These are phyloP conservation scores for Aradophagus sp. DNA, from an alignment of 1,140 invertebrate species.

Conservation along the genomic window DNA sequence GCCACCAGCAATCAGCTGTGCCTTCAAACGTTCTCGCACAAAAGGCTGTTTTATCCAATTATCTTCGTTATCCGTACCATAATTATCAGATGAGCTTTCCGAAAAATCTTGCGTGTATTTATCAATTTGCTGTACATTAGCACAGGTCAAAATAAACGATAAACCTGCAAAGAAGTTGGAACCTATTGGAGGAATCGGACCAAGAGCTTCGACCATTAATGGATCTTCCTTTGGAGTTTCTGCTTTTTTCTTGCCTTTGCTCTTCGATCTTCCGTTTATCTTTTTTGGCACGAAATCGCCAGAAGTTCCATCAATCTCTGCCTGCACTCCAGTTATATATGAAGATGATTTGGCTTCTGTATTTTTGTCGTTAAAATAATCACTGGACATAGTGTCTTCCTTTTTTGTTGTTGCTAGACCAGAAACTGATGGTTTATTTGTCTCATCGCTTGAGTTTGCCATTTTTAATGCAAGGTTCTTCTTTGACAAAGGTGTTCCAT, in stretches of 20 bases:
- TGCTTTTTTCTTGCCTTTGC: slow-evolving; percentile 59
- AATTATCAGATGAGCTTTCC: slow-evolving; percentile 49
- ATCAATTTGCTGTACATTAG: slow-evolving; percentile 62
- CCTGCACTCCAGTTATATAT: slow-evolving; percentile 72
- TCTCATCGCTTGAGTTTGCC: background rate
- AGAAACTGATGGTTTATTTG: slow-evolving; percentile 50
- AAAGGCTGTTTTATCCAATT: slow-evolving; percentile 75
- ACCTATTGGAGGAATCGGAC: slow-evolving; percentile 74
- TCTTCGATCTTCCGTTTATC: slow-evolving; percentile 43
- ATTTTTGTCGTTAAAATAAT: background rate
- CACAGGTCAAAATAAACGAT: slow-evolving; percentile 77
- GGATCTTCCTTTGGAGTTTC: slow-evolving; percentile 60
- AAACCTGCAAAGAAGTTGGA: slow-evolving; percentile 75
- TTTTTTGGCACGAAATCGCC: slow-evolving; percentile 20
- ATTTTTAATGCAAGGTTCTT: slow-evolving; percentile 7
- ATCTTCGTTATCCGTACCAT: slow-evolving; percentile 72
- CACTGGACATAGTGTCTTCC: slow-evolving; percentile 18
- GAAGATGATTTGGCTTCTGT: background rate
- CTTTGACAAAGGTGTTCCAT: background rate
- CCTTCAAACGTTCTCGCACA: slow-evolving; percentile 75
- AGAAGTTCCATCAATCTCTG: slow-evolving; percentile 74
- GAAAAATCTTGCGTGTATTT: slow-evolving; percentile 51
- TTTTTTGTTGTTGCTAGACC: slow-evolving; percentile 20
- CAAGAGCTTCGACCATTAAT: slow-evolving; percentile 70
- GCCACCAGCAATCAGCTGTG: slow-evolving; percentile 76